A percentile compares a stretch with the other conserved stretches of the same genome.
Evolutionary conservation across 2,113 vertebrate genomes (phyloP).

Genomic region (Isichthys henryi): DNA sequence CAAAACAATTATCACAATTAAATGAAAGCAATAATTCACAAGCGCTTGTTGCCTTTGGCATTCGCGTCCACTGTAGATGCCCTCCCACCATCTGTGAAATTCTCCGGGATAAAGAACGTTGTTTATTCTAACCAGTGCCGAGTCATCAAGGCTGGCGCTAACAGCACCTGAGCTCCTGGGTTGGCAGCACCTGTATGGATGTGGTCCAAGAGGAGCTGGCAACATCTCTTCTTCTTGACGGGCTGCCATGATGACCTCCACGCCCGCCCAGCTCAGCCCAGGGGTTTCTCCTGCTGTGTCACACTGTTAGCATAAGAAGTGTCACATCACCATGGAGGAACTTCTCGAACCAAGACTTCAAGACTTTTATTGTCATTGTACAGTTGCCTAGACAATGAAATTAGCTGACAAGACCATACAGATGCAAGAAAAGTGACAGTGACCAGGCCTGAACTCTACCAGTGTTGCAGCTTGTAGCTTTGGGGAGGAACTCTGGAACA

Average conservation of each 20-base stretch:
- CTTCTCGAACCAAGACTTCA: background rate
- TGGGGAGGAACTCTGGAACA: background rate
- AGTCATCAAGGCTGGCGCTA: background rate
- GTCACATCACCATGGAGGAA: background rate
- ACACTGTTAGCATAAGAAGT: background rate
- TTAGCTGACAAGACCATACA: too few relatives aligned
- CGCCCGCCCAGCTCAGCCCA: background rate
- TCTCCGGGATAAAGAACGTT: background rate
- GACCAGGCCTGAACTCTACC: background rate
- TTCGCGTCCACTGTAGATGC: background rate
- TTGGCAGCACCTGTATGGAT: background rate
- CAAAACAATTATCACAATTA: background rate
- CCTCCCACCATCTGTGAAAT: background rate
- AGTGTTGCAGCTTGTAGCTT: background rate
- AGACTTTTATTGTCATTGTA: too few relatives aligned
- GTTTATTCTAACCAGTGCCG: background rate
- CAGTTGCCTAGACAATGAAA: too few relatives aligned
- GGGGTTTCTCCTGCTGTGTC: background rate
- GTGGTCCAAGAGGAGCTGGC: background rate
- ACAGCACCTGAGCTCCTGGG: background rate
- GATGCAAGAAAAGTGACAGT: too few relatives aligned
- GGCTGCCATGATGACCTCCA: background rate
- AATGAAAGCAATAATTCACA: background rate
- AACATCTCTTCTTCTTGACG: background rate
- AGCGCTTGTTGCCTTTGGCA: background rate